Percentiles rank a stretch among this genome's conserved stretches.
These are phyloP conservation scores for Rotaria socialis DNA, from an alignment of 2,888 invertebrate genomes.

Conservation along the genomic window DNA sequence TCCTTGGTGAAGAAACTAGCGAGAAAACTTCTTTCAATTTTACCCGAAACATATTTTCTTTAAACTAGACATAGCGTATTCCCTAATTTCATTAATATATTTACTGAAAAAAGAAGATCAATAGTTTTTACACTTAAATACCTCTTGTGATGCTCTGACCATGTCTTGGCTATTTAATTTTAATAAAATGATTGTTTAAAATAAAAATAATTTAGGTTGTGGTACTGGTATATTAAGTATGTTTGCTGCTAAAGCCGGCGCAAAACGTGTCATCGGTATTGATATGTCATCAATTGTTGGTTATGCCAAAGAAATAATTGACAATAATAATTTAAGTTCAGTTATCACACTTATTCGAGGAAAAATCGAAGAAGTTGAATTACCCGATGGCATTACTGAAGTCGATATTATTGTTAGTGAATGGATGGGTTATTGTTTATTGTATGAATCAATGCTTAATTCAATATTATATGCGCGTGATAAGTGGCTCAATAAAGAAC, in stretches of 20 bases:
- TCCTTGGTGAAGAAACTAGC: too few relatives aligned
- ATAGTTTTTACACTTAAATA: too few relatives aligned
- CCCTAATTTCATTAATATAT: too few relatives aligned
- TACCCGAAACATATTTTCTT: too few relatives aligned
- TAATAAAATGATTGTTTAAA: too few relatives aligned
- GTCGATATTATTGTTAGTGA: constrained; percentile 86
- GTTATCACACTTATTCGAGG: constrained; percentile 60
- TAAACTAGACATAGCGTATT: too few relatives aligned
- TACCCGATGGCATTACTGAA: constrained; percentile 79
- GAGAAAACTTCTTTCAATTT: too few relatives aligned
- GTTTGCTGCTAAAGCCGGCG: constrained; percentile 99
- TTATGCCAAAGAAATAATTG: constrained; percentile 88
- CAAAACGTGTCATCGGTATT: constrained; percentile 85
- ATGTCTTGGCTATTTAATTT: too few relatives aligned
- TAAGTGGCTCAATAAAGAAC: constrained; percentile 76
- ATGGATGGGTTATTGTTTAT: constrained; percentile 81
- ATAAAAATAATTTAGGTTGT: background rate
- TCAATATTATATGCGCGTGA: constrained; percentile 96
- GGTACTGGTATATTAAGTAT: constrained; percentile 75
- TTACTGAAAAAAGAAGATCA: too few relatives aligned
- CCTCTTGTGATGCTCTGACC: too few relatives aligned
- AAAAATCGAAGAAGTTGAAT: constrained; percentile 84
- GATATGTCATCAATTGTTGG: constrained; percentile 98
- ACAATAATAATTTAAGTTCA: constrained; percentile 63
- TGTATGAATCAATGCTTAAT: constrained; percentile 98